Base-by-base conservation (phyloP, 2,888 invertebrate species). In the Leptura quadrifasciata region DNA sequence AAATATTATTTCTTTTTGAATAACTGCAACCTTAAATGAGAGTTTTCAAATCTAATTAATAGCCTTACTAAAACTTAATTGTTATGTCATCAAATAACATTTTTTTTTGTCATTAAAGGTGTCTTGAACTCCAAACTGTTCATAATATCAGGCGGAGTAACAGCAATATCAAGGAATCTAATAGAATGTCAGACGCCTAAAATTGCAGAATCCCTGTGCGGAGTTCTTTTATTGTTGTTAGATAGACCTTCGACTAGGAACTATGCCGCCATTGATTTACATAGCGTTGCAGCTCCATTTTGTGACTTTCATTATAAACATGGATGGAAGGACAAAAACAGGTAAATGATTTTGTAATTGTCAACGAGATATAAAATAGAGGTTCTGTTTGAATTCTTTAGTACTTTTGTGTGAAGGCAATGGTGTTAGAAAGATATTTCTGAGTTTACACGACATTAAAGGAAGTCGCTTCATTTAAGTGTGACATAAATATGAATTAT, bases 231-330 rank as follows among this genome's bases (percentile, higher is more conserved):
- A 65, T 95, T 95, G 87, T 91, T 98, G 72, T 91, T 98, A 63
- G 96, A 97, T 89, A 94, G 94, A 88, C 98, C 98, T 0, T 91
- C 92, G 55, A 95, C 97, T 1, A 91, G 98, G 72, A 91, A 92
- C 82, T 92, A 93, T 70, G 95, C 95, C 15, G 92, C 93, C 47
- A 92, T 97, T 31, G 95, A 97, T 87, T 92, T 98, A 74, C 93
- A 97, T 88, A 95, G 95, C 88, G 92, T 99, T 65, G 94, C 97
- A 75, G 97, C 98, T 17, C 98, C 98, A 0, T 97, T 98, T 88
- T 97, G 98, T 86, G 98, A 98, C 89, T 95, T 96, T 86, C 96
- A 97, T 87, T 93, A 94, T 87, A 91, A 94, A 78, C 91, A 94
- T 74, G 93, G 93, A 24, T 95, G 94, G 84, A 93, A 93, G 87